Evolutionary conservation across 2,888 invertebrate species (phyloP), one percentile per base, ranked within the genome.

Genomic region (Linnaemya tessellans): DNA sequence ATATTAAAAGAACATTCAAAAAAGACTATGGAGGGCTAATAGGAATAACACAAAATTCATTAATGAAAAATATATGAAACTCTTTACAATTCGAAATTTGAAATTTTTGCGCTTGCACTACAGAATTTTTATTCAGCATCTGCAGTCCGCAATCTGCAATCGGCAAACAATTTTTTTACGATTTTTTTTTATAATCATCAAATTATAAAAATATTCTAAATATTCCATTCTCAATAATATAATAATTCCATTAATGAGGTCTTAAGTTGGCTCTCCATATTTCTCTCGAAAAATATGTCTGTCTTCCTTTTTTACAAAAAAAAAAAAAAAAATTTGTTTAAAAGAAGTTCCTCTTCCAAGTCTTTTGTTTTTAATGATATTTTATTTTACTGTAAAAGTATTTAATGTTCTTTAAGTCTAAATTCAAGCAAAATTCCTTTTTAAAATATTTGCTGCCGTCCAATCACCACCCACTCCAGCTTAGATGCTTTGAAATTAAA

Each of bases 291-390:
- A 38, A 38, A 38, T 10, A 38, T 38, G 1, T 9, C 3, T 58
- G 20, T 38, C 18, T 43, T 43, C 25, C 13, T 13, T 2, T 5
- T 51, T 35, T 35, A 30, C 15, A 35, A 15, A 60, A 35, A 10
- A 3, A 49, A 30, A 15, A 35, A 15, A 60, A 35, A 10, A 3
- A 60, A 4, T 60, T 20, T 3, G 3, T 30, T 15, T 25, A 15
- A 43, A 49, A 35, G 22, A 64, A 62, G 75, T 75, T 81, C 9
- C 2, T 43, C 35, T 75, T 35, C 11, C 56, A 64, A 70, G 43
- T 75, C 75, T 81, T 81, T 75, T 62, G 68, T 73, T 67, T 62
- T 64, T 15, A 4, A 30, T 41, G 20, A 2, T 46, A 15, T 30
- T n/a, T 8, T 7, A 22, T 54, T 38, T 4, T 38, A 10, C 22